Base-by-base conservation (phyloP, 2,113 vertebrate genomes). In the Campylomormyrus numenius region DNA sequence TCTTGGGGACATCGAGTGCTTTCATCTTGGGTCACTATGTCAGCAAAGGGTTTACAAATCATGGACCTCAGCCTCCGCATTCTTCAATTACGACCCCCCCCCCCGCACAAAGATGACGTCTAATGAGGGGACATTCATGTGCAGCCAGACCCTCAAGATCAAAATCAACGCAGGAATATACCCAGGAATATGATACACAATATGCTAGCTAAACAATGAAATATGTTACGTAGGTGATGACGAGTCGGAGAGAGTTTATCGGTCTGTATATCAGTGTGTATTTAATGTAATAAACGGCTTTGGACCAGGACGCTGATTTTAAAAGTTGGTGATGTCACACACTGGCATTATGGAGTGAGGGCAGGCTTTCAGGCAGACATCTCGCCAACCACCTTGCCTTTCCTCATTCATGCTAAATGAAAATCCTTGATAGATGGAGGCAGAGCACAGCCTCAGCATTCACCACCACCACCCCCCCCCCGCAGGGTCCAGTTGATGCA, bases 401-500 rank as follows among this genome's bases (percentile, higher is more conserved):
- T 10, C 50, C 50, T 52, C 13, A 52, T 17, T 17, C 50, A 52
- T 52, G 50, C 50, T 17, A 52, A 52, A 52, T 52, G 50, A 58
- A 24, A 11, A 52, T 15, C 13, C 13, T 52, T 52, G 13, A 52
- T 17, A 52, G 13, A 52, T 52, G 50, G 50, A 3, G 50, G 50
- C 49, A 39, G 39, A 39, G 39, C 39, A 39, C 39, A 39, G 39
- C 39, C 39, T 39, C 39, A 39, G 2, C 39, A 39, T 39, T 39
- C 35, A 49, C 48, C 50, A 13, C 24, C 90, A 80, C 31, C 17
- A 1, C 35, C 27, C 8, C 13, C 39, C 35, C 27, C 85, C 66
- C 93, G 5, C 92, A 99, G 98, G 94, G 97, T 99, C 92, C 97
- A 99, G 93, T 96, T 99, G 95, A 97, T 99, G 96, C 98, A 99